Evolutionary conservation across 2,888 invertebrate genomes (phyloP), one percentile per base, ranked within the genome.

Genomic region (Latrodectus hesperus): DNA sequence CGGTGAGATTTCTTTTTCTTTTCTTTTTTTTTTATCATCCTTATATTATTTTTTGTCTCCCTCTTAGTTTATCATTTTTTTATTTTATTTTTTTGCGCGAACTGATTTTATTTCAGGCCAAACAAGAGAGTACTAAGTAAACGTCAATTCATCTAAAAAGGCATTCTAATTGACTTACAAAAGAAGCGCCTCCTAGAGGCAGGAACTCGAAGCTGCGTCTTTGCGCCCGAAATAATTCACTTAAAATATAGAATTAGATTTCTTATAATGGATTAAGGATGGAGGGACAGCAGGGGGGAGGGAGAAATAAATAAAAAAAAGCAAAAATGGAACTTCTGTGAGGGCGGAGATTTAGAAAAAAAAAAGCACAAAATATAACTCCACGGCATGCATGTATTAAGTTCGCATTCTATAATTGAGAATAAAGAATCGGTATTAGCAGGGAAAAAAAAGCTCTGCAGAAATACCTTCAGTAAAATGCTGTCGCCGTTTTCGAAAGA

Each of bases 241-340:
- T 88, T 88, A 88, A 88, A 88, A 88, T 88, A 88, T 88, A 88
- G 87, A 88, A 88, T 88, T 88, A 88, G 87, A 88, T 88, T 88
- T 83, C 82, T 88, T 88, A 88, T 88, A 88, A 88, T 88, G 82
- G 87, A 77, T 88, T 83, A 88, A 81, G 76, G 64, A 60, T 53
- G 67, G 65, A 60, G 53, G 51, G 65, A 73, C 60, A n/a, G 64
- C 70, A 71, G 71, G 38, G 53, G 51, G 26, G 10, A 22, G 38
- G 38, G 38, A 3, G 38, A 38, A 38, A 38, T 4, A 38, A 38
- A 38, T 26, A 72, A 65, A 79, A 51, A 70, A 74, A 85, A 83
- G 60, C 12, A 70, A 65, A 55, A 76, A 17, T 22, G 52, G 67
- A 72, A 81, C 67, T 81, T 67, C 74, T 67, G 49, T 14, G 53